A percentile compares a stretch with the other conserved stretches of the same genome.
Conservation (phyloP, 1,140 invertebrate species). For the Drosophila sp. region DNA sequence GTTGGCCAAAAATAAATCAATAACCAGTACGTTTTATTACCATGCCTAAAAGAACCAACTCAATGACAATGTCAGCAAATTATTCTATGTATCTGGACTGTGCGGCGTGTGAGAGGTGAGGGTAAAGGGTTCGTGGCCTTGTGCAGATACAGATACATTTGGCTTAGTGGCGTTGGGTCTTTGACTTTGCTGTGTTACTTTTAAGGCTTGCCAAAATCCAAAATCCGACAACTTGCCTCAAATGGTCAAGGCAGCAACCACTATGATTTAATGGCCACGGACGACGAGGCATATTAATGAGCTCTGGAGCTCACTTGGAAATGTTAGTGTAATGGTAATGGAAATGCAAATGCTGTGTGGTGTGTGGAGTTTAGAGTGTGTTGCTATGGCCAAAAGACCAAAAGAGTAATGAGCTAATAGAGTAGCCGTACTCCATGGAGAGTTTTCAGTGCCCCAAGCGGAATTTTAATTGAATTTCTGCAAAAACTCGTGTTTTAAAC, state of each 20-base stretch:
- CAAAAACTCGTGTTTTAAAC: conserved; percentile 22
- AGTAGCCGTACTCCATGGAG: conserved; percentile 12
- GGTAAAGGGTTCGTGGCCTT: conserved; percentile 38
- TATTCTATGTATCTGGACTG: background rate
- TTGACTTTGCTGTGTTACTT: conserved; percentile 35
- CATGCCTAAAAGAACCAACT: conserved; percentile 9
- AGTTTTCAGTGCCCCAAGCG: conserved; percentile 1
- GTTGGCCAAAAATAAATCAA: conserved; percentile 21
- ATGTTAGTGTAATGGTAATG: conserved; percentile 30
- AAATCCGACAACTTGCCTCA: conserved; percentile 35
- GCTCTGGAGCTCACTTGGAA: conserved; percentile 20
- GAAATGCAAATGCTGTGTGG: conserved; percentile 8
- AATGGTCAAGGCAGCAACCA: conserved; percentile 45
- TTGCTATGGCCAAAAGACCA: background rate
- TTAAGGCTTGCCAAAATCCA: conserved; percentile 49
- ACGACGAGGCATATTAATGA: conserved; percentile 42
- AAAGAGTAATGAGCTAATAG: conserved; percentile 4
- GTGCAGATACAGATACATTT: conserved; percentile 19
- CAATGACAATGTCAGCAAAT: conserved; percentile 23
- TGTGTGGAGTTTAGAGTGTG: conserved; percentile 5
- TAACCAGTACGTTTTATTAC: conserved; percentile 6
- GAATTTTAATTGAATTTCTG: conserved; percentile 44
- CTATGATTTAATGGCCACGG: conserved; percentile 50
- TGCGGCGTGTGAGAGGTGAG: background rate
- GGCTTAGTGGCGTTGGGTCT: conserved; percentile 21